Evolutionary conservation across 2,113 vertebrate genomes (phyloP).

Genomic region (Nicator chloris): DNA sequence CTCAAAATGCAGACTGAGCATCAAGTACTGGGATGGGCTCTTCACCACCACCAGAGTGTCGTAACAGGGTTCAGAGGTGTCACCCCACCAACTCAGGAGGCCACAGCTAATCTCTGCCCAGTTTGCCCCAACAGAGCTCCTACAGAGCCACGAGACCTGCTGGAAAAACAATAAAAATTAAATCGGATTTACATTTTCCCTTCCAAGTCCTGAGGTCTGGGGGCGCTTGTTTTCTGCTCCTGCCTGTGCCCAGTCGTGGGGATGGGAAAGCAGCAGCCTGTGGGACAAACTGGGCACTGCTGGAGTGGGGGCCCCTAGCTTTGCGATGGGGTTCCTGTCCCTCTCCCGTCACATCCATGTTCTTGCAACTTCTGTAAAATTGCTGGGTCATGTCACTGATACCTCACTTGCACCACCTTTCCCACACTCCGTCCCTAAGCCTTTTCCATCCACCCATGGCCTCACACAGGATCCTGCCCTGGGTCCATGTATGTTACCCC

Average conservation of each 20-base stretch:
- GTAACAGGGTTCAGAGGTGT: background rate
- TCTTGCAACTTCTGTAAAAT: background rate
- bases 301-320: background rate
- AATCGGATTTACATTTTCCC: background rate
- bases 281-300: background rate
- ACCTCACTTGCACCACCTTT: background rate
- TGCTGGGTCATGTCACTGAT: background rate
- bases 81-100: background rate
- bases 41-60: rapidly evolving
- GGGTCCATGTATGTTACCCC: rapidly evolving
- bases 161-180: background rate
- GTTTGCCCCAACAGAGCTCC: rapidly evolving
- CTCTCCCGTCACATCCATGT: rapidly evolving
- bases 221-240: background rate
- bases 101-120: background rate
- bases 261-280: background rate
- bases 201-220: background rate
- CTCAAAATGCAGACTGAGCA: background rate
- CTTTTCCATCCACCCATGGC: background rate
- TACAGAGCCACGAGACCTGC: background rate
- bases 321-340: rapidly evolving
- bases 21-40: rapidly evolving
- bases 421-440: background rate
- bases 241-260: background rate
- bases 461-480: background rate